Conservation (phyloP, 2,113 vertebrate species). For the Donacobius atricapilla region DNA sequence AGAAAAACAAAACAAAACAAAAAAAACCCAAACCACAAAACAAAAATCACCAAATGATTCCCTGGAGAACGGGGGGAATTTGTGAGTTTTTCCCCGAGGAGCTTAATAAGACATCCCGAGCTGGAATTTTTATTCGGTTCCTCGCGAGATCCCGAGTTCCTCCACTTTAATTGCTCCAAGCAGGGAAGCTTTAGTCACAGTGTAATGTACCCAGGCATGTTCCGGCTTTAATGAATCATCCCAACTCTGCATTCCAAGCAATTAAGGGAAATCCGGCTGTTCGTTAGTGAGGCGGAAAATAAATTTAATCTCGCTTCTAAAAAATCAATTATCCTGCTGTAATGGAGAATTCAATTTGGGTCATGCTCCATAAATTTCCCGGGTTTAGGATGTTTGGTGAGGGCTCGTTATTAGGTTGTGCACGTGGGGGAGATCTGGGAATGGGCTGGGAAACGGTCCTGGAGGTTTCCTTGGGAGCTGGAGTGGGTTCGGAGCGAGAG, state of each 20-base stretch:
- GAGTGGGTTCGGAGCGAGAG: not conserved
- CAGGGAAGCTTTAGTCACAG: constrained; percentile 76
- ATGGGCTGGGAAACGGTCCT: not conserved
- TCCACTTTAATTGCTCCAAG: constrained; percentile 74
- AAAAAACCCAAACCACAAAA: not conserved
- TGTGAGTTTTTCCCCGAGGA: constrained; percentile 28
- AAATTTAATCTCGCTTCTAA: constrained; percentile 84
- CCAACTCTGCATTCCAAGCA: constrained; percentile 78
- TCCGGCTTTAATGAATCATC: constrained; percentile 81
- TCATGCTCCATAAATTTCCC: constrained; percentile 82
- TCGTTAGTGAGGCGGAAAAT: constrained; percentile 83
- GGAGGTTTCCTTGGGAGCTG: not conserved
- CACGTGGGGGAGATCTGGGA: not conserved
- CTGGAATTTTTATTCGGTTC: constrained; percentile 68
- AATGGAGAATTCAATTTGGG: constrained; percentile 84
- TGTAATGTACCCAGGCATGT: constrained; percentile 75
- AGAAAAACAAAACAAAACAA: too few species aligned
- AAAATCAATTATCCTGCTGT: constrained; percentile 84
- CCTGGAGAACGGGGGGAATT: not conserved
- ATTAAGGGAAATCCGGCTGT: constrained; percentile 85
- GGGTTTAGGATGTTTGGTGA: constrained; percentile 73
- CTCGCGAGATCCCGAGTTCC: constrained; percentile 63
- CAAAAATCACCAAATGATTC: not conserved
- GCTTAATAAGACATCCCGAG: constrained; percentile 63
- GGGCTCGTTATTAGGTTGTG: constrained; percentile 59